Percentiles rank a stretch among this genome's conserved stretches.
Evolutionary conservation across 1,140 invertebrate genomes (phyloP).

Genomic region (Melanaphis sacchari): DNA sequence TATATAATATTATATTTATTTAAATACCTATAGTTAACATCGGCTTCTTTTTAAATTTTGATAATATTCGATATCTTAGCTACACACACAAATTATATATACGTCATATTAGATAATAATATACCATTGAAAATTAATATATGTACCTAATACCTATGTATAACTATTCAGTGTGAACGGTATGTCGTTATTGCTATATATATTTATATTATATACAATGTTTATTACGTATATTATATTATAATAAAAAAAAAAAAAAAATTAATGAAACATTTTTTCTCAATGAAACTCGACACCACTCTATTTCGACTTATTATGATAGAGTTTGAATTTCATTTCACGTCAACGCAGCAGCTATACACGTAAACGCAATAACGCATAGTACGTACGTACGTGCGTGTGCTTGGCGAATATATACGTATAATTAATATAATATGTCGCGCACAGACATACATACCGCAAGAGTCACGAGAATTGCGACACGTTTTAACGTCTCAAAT

Average conservation of each 20-base stretch:
- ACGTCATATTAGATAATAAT: neutral
- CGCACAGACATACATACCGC: too few relatives aligned
- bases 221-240: neutral
- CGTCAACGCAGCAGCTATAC: neutral
- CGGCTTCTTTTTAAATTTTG: neutral
- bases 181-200: neutral
- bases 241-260: slow-evolving; percentile 28
- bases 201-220: neutral
- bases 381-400: neutral
- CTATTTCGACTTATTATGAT: slow-evolving; percentile 11
- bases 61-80: slow-evolving; percentile 4
- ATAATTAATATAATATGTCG: too few relatives aligned
- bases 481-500: too few relatives aligned
- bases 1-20: slow-evolving; percentile 3
- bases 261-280: slow-evolving; percentile 28
- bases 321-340: slow-evolving; percentile 44
- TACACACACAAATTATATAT: neutral
- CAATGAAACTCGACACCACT: slow-evolving; percentile 29
- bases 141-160: neutral
- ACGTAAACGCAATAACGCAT: too few relatives aligned
- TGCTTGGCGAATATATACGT: neutral
- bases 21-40: slow-evolving; percentile 12
- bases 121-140: slow-evolving; percentile 13
- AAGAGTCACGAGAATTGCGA: neutral
- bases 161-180: slow-evolving; percentile 35